phyloP scores from a whole-genome alignment of 2,888 invertebrate genomes.

The Morinoia aosen region DNA sequence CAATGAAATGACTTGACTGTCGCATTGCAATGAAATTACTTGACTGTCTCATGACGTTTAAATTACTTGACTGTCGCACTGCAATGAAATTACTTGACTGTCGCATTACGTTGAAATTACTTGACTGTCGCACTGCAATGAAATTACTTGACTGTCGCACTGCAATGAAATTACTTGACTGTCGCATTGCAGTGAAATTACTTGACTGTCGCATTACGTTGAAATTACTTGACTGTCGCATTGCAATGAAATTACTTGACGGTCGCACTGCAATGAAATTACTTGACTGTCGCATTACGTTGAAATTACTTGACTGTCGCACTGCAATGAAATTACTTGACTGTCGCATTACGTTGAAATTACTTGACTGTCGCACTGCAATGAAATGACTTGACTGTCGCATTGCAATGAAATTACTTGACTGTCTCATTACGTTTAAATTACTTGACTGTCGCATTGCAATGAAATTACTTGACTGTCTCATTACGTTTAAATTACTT shows the following conservation, averaged over 20 bases:
- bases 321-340: background rate
- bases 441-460: background rate
- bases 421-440: too few species aligned
- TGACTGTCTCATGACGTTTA: background rate
- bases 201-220: background rate
- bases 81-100: too few species aligned
- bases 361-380: too few species aligned
- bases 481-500: background rate
- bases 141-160: too few species aligned
- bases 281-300: background rate
- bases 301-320: too few species aligned
- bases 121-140: background rate
- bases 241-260: too few species aligned
- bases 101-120: background rate
- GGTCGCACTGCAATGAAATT: background rate
- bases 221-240: background rate
- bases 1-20: too few species aligned
- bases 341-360: background rate
- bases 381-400: too few species aligned
- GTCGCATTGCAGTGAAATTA: background rate
- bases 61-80: too few species aligned
- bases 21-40: background rate
- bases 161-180: background rate
- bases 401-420: too few species aligned
- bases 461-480: too few species aligned